Base-by-base conservation (phyloP, 2,888 invertebrate genomes). In the Coleophora deauratella region DNA sequence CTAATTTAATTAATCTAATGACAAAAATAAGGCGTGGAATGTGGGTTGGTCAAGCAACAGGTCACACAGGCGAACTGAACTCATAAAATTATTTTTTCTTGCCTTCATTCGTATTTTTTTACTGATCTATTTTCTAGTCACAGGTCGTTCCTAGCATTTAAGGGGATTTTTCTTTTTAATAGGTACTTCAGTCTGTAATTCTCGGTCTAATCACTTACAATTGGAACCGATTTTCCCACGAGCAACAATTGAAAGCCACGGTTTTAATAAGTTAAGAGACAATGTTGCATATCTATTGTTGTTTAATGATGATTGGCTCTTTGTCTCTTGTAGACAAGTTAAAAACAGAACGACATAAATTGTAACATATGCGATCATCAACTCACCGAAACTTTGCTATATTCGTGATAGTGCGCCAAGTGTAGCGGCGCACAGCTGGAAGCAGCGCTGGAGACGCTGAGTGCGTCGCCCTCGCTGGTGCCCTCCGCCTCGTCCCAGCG, bases 371-470 rank as follows among this genome's bases (percentile, higher is more conserved):
- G n/a, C n/a, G n/a, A 12, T 15, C 4, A 12, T 35, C 9, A 3
- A 76, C 84, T 77, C 55, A 85, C 85, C 76, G 85, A 85, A 42
- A 85, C 81, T 69, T 85, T 85, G 52, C 71, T 84, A 65, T 77
- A 76, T 34, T 81, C 81, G 46, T 78, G 78, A 50, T 81, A 79
- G 49, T 81, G 81, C 53, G 69, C 66, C 55, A 81, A 51, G 49
- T 82, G 81, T 27, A 79, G 62, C 9, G 82, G 80, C 33, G 82
- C 82, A 55, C 81, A 81, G 64, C 85, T 84, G 2, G 84, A 84
- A 1, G 85, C 77, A 1, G 85, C 82, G 54, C 82, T 84, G 44
- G 82, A 82, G 27, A 85, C 64, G 71, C 85, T 85, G 50, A 84
- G 68, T 45, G 84, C 85, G 49, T 85, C 85, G 9, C 79, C 81